phyloP scores from a whole-genome alignment of 2,113 vertebrate genomes.

The Oostethus manadensis region DNA sequence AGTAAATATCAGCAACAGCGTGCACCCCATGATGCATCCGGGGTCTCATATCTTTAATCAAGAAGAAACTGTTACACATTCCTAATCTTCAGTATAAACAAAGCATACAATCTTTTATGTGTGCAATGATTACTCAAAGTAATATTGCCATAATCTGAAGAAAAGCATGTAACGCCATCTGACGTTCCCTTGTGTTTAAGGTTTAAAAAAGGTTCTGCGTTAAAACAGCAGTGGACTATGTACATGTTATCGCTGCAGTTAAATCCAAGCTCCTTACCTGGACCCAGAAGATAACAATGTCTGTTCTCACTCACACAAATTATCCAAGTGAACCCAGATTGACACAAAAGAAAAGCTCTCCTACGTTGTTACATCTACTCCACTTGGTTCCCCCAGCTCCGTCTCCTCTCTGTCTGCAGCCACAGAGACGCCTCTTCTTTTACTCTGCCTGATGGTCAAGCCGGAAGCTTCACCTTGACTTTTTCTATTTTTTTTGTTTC shows the following conservation, averaged over 20 bases:
- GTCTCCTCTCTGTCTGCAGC: constrained; percentile 18
- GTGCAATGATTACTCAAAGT: too few species aligned
- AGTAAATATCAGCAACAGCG: too few species aligned
- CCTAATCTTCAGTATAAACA: constrained; percentile 3
- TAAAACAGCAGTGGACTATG: too few species aligned
- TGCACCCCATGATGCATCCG: too few species aligned
- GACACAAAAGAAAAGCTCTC: constrained; percentile 4
- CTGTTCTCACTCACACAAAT: neutral
- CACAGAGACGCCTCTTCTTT: constrained; percentile 35
- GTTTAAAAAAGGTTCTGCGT: too few species aligned
- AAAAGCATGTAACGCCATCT: too few species aligned
- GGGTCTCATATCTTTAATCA: constrained; percentile 21
- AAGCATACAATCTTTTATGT: constrained; percentile 7
- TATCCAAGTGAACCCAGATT: neutral
- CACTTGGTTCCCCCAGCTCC: constrained; percentile 28
- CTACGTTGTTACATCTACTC: constrained; percentile 9
- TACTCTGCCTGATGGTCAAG: too few species aligned
- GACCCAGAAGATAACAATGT: neutral
- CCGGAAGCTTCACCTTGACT: too few species aligned
- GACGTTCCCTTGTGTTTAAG: too few species aligned
- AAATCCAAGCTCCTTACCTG: constrained; percentile 26
- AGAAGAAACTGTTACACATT: constrained; percentile 1
- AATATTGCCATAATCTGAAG: too few species aligned
- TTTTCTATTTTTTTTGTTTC: too few species aligned
- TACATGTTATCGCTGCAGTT: too few species aligned